A percentile compares a stretch with the other conserved stretches of the same genome.
Evolutionary conservation across 1,140 invertebrate species (phyloP).

Genomic region (Drosophila ercepeae): DNA sequence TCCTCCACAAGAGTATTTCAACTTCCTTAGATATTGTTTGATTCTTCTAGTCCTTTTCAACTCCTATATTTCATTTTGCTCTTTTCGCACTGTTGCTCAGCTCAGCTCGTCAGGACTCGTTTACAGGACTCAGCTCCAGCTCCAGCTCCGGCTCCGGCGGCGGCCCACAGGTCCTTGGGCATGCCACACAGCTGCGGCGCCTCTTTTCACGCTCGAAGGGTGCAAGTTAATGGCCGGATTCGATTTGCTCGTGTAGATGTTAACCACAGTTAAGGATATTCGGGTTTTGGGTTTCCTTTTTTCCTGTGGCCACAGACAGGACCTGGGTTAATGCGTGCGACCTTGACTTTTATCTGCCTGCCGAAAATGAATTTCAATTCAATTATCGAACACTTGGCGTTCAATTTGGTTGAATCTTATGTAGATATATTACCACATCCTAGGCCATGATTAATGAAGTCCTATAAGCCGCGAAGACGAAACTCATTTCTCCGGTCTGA

Average conservation of each 20-base stretch:
- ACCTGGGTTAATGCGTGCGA: constrained; percentile 30
- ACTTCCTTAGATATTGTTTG: not conserved
- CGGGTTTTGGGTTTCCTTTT: constrained; percentile 30
- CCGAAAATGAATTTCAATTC: constrained; percentile 30
- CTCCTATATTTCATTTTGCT: constrained; percentile 28
- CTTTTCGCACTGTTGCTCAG: constrained; percentile 48
- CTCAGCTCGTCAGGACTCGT: constrained; percentile 19
- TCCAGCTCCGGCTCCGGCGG: no score
- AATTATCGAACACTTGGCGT: constrained; percentile 10
- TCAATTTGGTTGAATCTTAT: constrained; percentile 7
- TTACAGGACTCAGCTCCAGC: constrained; percentile 24
- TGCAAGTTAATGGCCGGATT: constrained; percentile 56
- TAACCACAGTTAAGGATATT: constrained; percentile 49
- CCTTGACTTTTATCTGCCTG: constrained; percentile 29
- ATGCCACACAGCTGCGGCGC: constrained; percentile 36
- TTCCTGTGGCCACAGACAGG: constrained; percentile 3
- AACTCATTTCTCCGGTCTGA: constrained; percentile 57
- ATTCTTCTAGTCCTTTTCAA: not conserved
- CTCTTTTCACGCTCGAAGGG: constrained; percentile 51
- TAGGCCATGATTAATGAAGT: constrained; percentile 58
- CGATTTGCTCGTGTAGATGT: constrained; percentile 48
- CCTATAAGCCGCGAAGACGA: constrained; percentile 56
- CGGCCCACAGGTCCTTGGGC: constrained; percentile 20
- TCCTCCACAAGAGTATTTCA: constrained; percentile 10
- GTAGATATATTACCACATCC: constrained; percentile 1